phyloP scores from a whole-genome alignment of 2,797 vertebrate genomes.

The Propithecus deckenii region DNA sequence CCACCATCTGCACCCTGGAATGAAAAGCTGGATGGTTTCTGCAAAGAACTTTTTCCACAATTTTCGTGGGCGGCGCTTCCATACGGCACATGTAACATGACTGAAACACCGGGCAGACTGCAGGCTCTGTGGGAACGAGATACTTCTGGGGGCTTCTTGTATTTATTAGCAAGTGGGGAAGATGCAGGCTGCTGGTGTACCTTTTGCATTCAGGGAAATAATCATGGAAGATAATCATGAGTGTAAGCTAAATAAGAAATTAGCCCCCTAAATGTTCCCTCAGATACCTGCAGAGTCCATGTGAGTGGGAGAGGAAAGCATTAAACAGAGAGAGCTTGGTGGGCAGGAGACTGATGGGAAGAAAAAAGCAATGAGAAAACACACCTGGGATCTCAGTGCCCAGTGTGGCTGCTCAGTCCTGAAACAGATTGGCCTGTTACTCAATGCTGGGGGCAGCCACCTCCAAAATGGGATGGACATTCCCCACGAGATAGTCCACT shows the following conservation, averaged over 20 bases:
- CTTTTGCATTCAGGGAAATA: conserved; percentile 23
- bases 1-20: neutral
- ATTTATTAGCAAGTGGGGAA: neutral
- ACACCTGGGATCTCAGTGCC: neutral
- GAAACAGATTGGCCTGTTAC: neutral
- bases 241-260: neutral
- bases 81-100: neutral
- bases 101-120: neutral
- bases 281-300: neutral
- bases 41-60: neutral
- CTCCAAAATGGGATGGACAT: neutral
- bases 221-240: neutral
- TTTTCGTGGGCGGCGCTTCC: neutral
- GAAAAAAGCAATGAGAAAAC: neutral
- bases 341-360: neutral
- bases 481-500: neutral
- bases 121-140: neutral
- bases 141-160: neutral
- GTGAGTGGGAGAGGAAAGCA: neutral
- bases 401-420: neutral
- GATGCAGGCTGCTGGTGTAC: neutral
- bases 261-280: neutral
- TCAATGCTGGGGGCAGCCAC: neutral
- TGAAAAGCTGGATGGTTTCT: neutral
- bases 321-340: neutral